These are phyloP conservation scores for Choristoneura rosaceana DNA, from an alignment of 2,888 invertebrate species.

Conservation along the genomic window DNA sequence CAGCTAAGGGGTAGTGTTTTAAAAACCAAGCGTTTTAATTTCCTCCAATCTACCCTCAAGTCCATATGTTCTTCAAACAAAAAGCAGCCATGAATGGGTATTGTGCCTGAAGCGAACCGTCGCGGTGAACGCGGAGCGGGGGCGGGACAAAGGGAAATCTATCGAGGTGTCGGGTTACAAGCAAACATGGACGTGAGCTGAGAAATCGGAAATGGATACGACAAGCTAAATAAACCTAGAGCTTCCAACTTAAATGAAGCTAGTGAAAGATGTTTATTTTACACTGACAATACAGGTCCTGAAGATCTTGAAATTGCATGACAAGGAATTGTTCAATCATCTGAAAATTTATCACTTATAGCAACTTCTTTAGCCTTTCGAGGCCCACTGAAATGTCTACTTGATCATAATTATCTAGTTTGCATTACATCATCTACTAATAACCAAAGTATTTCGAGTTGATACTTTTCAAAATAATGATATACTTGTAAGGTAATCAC, in stretches of 20 bases:
- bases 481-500: too few species aligned
- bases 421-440: too few species aligned
- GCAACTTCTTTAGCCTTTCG: too few species aligned
- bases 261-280: background rate
- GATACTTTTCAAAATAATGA: too few species aligned
- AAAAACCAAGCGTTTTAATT: constrained; percentile 37
- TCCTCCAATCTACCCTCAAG: constrained; percentile 33
- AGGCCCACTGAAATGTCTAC: too few species aligned
- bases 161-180: constrained; percentile 60
- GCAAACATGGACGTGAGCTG: constrained; percentile 51
- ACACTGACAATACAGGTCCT: background rate
- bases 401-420: too few species aligned
- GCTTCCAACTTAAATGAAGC: background rate
- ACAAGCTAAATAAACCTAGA: constrained; percentile 21
- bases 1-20: constrained; percentile 23
- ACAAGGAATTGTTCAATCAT: background rate
- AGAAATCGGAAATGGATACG: constrained; percentile 44
- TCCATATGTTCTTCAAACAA: constrained; percentile 41
- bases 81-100: constrained; percentile 35
- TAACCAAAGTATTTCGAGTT: too few species aligned
- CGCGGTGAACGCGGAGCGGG: constrained; percentile 27
- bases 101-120: constrained; percentile 31
- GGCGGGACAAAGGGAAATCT: constrained; percentile 50
- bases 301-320: background rate
- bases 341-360: too few species aligned